These are phyloP conservation scores for Tetragnatha versicolor DNA, from an alignment of 1,140 invertebrate genomes.

Conservation along the genomic window DNA sequence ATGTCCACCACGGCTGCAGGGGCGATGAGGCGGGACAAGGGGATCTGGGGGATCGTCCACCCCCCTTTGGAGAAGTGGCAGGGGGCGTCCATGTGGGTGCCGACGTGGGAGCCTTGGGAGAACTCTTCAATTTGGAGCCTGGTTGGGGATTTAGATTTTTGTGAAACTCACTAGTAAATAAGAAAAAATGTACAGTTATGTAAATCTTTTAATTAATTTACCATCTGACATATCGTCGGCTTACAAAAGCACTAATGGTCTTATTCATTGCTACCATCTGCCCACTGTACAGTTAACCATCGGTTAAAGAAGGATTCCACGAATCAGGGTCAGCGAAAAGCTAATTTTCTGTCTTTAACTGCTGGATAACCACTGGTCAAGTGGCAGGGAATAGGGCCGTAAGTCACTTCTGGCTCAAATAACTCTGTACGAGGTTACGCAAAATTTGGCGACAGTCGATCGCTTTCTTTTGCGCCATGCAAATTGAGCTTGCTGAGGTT, in stretches of 20 bases:
- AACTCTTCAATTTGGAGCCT: slow-evolving; percentile 71
- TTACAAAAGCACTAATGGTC: not conserved
- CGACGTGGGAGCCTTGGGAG: slow-evolving; percentile 70
- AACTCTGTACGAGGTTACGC: no score
- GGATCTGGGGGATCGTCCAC: slow-evolving; percentile 70
- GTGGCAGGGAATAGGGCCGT: no score
- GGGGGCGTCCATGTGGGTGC: slow-evolving; percentile 75
- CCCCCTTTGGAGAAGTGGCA: slow-evolving; percentile 70
- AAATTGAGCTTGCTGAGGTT: no score
- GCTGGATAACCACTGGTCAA: no score
- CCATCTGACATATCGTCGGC: not conserved
- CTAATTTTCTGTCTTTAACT: no score
- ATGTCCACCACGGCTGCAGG: slow-evolving; percentile 70
- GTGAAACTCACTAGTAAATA: no score
- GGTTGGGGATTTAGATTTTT: not conserved
- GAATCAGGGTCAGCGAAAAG: no score
- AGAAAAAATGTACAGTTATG: not conserved
- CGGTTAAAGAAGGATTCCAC: no score
- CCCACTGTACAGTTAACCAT: no score
- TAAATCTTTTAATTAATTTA: not conserved
- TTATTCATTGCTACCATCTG: not conserved
- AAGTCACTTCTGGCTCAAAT: no score
- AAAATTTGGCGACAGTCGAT: no score
- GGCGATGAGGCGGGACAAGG: slow-evolving; percentile 69
- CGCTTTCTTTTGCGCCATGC: no score